Evolutionary conservation across 2,797 vertebrate species (phyloP), one percentile per base, ranked within the genome.

Genomic region (Gymnoscopelus microlampas): DNA sequence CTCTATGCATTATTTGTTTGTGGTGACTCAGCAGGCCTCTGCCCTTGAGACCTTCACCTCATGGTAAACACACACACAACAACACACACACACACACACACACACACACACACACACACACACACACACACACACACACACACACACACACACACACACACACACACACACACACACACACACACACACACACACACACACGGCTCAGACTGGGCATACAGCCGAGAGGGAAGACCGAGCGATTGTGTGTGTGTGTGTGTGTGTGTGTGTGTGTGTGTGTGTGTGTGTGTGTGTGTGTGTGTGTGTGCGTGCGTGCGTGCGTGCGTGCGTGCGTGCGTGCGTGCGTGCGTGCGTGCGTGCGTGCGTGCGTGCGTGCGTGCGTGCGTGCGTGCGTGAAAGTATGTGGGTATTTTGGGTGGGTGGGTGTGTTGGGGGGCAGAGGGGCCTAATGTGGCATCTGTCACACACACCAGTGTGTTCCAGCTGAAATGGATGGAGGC

Each of bases 391-490:
- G 77, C 80, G 39, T 39, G 39, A 10, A 19, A 19, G 39, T 44
- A 6, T 13, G 54, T 71, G 63, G 23, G 71, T 65, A 80, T 77
- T 82, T 83, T 84, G 80, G 78, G 82, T 80, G 66, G 65, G 74
- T 10, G 65, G 70, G 54, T 69, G 80, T 63, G 77, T 81, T 53
- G 48, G 67, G 26, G 70, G 51, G 61, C 39, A 57, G 63, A 3
- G 69, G 69, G 66, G 80, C 79, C 81, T 85, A 85, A 85, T 87
- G 88, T 80, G 86, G 84, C 89, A 91, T 90, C 91, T 91, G 89
- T 87, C 84, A 78, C 76, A 78, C 76, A 77, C 74, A 80, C 70
- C 66, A 32, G 59, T 15, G 60, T 63, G 80, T 80, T 89, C 87
- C 89, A 88, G 85, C 81, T 79, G 77, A 80, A 91, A 77, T 74